Conservation (phyloP, 2,888 invertebrate species). For the Drosophila mercatorum region DNA sequence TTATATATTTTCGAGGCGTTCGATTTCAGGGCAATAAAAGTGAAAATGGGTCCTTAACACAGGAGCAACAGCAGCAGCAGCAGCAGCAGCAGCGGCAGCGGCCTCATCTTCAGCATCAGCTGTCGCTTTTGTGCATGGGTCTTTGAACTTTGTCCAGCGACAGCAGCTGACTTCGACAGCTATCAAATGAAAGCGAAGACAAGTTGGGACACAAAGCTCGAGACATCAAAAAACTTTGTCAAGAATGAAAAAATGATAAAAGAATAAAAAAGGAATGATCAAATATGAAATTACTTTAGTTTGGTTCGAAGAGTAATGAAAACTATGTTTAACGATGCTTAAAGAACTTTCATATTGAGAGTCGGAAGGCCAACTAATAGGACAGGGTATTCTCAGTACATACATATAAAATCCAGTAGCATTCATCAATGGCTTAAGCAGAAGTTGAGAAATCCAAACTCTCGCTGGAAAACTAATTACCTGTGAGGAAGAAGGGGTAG, state of each 20-base stretch:
- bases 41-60: conserved; percentile 65
- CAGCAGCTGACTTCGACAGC: conserved; percentile 50
- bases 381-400: too few relatives aligned
- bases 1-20: conserved; percentile 58
- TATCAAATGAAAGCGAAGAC: conserved; percentile 34
- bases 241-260: conserved; percentile 1
- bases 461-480: conserved; percentile 62
- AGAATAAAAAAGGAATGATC: background rate
- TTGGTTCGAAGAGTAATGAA: background rate
- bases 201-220: conserved; percentile 13
- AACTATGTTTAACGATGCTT: background rate
- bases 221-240: conserved; percentile 3
- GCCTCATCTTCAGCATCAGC: conserved; percentile 42
- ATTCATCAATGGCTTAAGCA: conserved; percentile 32
- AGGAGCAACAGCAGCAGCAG: conserved; percentile 35
- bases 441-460: conserved; percentile 32
- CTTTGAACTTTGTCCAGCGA: conserved; percentile 51
- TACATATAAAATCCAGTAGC: conserved; percentile 14
- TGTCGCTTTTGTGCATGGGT: conserved; percentile 53
- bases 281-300: background rate
- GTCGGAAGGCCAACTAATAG: too few relatives aligned
- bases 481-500: conserved; percentile 13
- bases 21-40: conserved; percentile 66
- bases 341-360: too few relatives aligned
- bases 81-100: conserved; percentile 5